Conservation (phyloP, 2,888 invertebrate genomes). For the Mimachlamys varia region DNA sequence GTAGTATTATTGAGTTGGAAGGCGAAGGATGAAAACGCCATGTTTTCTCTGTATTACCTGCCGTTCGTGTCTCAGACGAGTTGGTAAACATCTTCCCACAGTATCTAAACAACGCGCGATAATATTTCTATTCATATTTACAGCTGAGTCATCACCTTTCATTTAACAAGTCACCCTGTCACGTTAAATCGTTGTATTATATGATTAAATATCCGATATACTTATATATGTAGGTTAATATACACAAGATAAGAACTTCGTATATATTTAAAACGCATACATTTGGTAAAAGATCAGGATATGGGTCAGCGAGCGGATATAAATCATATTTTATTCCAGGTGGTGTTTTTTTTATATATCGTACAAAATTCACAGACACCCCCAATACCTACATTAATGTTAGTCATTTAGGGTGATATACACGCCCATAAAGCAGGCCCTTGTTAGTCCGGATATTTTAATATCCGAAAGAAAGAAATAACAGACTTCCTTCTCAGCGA, state of each 20-base stretch:
- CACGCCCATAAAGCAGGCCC: neutral
- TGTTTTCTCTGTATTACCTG: neutral
- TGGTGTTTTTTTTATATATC: neutral
- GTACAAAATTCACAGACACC: neutral
- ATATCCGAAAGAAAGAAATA: neutral
- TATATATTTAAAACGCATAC: neutral
- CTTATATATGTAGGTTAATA: neutral
- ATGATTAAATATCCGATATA: conserved; percentile 19
- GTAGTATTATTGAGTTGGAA: no score
- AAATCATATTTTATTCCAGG: neutral
- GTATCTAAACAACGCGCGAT: neutral
- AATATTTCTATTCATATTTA: neutral
- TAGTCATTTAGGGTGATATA: no score
- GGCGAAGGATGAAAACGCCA: no score
- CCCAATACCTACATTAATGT: no score
- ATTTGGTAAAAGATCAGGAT: neutral
- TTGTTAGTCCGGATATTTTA: neutral
- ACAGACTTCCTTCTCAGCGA: no score
- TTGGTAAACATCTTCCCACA: neutral
- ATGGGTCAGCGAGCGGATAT: neutral
- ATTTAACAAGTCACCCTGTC: neutral
- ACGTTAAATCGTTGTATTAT: neutral
- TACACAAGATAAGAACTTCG: neutral
- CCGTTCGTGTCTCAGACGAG: neutral
- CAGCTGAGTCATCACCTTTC: neutral